Evolutionary conservation across 2,113 vertebrate species (phyloP).

Genomic region (Bambusicola thoracicus): DNA sequence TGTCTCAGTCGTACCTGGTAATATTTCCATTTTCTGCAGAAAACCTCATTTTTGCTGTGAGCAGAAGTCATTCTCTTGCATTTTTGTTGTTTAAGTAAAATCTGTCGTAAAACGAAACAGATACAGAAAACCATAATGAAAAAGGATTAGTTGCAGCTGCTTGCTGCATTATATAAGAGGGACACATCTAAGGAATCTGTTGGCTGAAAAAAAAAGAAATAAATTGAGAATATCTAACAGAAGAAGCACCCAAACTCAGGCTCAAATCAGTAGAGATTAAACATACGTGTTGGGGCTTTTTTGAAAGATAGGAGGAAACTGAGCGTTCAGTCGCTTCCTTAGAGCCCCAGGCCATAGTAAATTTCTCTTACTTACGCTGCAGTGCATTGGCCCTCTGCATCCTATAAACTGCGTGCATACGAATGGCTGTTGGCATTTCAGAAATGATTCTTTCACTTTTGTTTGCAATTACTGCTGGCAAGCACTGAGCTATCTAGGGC

Average conservation of each 20-base stretch:
- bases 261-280: not conserved
- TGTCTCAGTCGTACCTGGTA: not conserved
- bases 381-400: not conserved
- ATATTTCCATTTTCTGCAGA: not conserved
- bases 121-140: not conserved
- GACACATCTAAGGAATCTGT: not conserved
- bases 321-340: not conserved
- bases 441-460: not conserved
- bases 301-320: not conserved
- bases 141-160: conserved; percentile 37
- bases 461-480: conserved; percentile 29
- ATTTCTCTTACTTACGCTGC: not conserved
- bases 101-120: not conserved
- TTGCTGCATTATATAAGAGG: conserved; percentile 19
- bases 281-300: not conserved
- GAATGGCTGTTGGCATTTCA: not conserved
- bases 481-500: not conserved
- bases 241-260: not conserved
- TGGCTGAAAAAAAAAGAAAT: not conserved
- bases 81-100: conserved; percentile 25
- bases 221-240: not conserved
- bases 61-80: not conserved
- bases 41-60: not conserved
- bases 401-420: not conserved
- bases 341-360: not conserved